phyloP scores from a whole-genome alignment of 2,888 invertebrate species.

The Cantharis rufa region DNA sequence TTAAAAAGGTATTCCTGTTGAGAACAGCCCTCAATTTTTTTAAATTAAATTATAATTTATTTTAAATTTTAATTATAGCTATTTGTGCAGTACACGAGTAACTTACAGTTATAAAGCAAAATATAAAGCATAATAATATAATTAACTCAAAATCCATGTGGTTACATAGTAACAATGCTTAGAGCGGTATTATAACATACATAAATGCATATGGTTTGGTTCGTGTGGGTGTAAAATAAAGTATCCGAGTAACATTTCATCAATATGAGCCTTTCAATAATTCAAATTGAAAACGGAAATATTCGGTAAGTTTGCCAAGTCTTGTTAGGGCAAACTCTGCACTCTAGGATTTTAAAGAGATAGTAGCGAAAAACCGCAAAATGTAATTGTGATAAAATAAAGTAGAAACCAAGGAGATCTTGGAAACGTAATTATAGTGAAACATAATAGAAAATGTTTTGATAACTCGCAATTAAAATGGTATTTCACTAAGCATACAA shows the following conservation, averaged over 20 bases:
- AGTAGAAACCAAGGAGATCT: not conserved
- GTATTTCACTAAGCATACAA: not conserved
- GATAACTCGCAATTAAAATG: not conserved
- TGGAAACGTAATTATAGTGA: not conserved
- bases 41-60: not conserved
- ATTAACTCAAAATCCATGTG: not conserved
- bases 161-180: not conserved
- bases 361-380: not conserved
- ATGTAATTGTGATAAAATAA: not conserved
- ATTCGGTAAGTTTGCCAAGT: not conserved
- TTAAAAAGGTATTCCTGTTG: too few relatives aligned
- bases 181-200: too few relatives aligned
- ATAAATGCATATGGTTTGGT: not conserved
- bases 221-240: not conserved
- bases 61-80: not conserved
- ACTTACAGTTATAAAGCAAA: not conserved
- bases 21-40: too few relatives aligned
- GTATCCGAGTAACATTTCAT: not conserved
- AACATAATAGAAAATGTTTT: not conserved
- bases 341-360: not conserved
- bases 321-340: not conserved
- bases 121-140: not conserved
- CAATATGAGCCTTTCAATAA: not conserved
- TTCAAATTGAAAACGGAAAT: not conserved
- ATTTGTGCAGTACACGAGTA: not conserved